Evolutionary conservation across 2,113 vertebrate genomes (phyloP).

Genomic region (Oryzias melastigma): DNA sequence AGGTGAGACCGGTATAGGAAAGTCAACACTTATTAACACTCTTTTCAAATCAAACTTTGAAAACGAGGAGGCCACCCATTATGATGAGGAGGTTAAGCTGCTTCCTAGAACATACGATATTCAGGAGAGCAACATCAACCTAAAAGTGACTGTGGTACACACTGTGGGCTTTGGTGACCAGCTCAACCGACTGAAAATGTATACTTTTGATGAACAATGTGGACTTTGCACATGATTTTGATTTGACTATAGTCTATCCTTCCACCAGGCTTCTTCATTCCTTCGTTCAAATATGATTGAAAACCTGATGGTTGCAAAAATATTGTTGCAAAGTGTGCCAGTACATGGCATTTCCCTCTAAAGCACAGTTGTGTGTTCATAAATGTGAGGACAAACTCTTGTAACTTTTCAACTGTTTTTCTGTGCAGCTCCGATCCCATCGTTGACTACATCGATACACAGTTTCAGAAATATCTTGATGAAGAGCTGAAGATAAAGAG

Average conservation of each 20-base stretch:
- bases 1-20: constrained; percentile 97
- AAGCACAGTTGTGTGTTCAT: background rate
- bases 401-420: constrained; percentile 14
- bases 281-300: no score
- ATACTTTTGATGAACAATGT: no score
- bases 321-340: no score
- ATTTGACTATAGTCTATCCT: no score
- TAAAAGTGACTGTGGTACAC: constrained; percentile 92
- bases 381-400: background rate
- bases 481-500: constrained; percentile 96
- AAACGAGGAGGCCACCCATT: constrained; percentile 90
- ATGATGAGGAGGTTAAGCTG: constrained; percentile 81
- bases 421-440: constrained; percentile 92
- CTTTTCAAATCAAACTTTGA: constrained; percentile 95
- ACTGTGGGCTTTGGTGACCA: constrained; percentile 95
- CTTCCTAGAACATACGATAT: constrained; percentile 86
- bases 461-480: constrained; percentile 95
- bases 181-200: constrained; percentile 96
- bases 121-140: constrained; percentile 92
- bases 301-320: no score
- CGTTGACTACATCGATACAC: constrained; percentile 93
- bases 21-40: constrained; percentile 94
- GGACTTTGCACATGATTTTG: no score
- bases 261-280: no score
- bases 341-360: no score